Percentiles rank a stretch among this genome's conserved stretches.
Conservation (phyloP, 1,140 invertebrate genomes). For the Anastrepha obliqua region DNA sequence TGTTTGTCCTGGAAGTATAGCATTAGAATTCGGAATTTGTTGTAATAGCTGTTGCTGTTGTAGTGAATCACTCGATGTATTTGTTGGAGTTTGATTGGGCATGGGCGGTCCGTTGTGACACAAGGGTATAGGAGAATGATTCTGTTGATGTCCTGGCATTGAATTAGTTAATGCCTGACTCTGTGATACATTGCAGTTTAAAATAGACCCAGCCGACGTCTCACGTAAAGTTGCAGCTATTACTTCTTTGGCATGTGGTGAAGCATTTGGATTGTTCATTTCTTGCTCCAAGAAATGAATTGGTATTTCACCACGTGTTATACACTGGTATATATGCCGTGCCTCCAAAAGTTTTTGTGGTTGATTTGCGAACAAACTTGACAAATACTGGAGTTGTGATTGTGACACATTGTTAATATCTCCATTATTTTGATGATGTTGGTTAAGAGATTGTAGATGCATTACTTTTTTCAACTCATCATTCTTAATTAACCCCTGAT, state of each 20-base stretch:
- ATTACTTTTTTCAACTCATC: constrained; percentile 3
- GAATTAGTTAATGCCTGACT: neutral
- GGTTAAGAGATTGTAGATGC: neutral
- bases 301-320: constrained; percentile 82
- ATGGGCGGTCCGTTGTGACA: neutral
- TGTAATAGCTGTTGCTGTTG: constrained; percentile 20
- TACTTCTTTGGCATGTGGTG: constrained; percentile 83
- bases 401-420: neutral
- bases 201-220: constrained; percentile 44
- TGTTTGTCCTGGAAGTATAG: neutral
- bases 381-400: neutral
- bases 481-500: neutral
- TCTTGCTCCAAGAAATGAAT: constrained; percentile 84
- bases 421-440: neutral
- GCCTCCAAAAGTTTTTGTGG: constrained; percentile 5
- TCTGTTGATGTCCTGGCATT: neutral
- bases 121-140: neutral
- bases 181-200: neutral
- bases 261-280: constrained; percentile 82
- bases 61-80: neutral
- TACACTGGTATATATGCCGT: neutral
- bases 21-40: constrained; percentile 15
- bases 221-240: constrained; percentile 81
- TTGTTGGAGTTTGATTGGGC: constrained; percentile 20
- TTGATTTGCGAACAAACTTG: neutral